Evolutionary conservation across 2,113 vertebrate species (phyloP).

Genomic region (Clarias macrocephalus): DNA sequence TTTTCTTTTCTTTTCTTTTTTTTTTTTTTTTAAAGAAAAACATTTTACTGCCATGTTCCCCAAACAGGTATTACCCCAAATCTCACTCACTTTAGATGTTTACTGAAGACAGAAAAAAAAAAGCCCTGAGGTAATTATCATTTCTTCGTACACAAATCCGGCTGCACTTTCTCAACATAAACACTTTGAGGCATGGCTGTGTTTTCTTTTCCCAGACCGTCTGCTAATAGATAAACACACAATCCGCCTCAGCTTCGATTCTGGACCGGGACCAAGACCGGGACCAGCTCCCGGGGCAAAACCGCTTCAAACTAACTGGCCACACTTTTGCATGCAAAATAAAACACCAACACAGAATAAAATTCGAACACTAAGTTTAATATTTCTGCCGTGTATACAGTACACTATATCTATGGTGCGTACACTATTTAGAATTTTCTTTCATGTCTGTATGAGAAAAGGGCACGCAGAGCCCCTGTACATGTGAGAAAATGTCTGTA

Average conservation of each 20-base stretch:
- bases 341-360: background rate
- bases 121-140: background rate
- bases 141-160: background rate
- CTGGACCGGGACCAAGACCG: background rate
- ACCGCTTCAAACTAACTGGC: background rate
- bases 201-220: slow-evolving; percentile 36
- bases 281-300: background rate
- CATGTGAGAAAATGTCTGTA: background rate
- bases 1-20: no score
- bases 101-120: slow-evolving; percentile 7
- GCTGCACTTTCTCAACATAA: slow-evolving; percentile 8
- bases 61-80: slow-evolving; percentile 30
- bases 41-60: background rate
- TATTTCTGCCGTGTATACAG: no score
- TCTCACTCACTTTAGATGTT: slow-evolving; percentile 24
- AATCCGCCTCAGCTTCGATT: background rate
- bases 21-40: background rate
- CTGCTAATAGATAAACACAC: slow-evolving; percentile 12
- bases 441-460: background rate
- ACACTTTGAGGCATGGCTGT: slow-evolving; percentile 25
- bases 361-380: background rate
- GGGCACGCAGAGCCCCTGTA: no score
- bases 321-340: background rate
- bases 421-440: background rate
- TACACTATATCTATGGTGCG: background rate